Conservation (phyloP, 2,797 vertebrate genomes). For the Phalanger gymnotis region DNA sequence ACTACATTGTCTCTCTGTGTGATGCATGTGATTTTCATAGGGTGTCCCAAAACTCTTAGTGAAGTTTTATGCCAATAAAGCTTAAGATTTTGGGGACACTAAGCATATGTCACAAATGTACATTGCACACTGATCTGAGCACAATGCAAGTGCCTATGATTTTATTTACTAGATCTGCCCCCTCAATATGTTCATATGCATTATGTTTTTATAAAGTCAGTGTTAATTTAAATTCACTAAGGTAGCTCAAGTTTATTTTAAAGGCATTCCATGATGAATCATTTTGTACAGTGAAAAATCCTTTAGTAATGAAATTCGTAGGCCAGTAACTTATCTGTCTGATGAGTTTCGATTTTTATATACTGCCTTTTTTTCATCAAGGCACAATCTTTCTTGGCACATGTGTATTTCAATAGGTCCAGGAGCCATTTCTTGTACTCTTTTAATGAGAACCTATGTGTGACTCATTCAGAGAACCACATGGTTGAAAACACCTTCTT, state of each 20-base stretch:
- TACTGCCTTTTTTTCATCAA: background rate
- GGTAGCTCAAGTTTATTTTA: background rate
- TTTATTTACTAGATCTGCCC: background rate
- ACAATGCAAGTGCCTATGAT: background rate
- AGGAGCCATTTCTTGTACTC: background rate
- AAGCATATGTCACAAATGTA: background rate
- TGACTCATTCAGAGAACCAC: background rate
- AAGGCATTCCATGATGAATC: background rate
- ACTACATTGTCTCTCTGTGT: background rate
- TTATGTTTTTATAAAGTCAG: background rate
- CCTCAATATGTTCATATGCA: background rate
- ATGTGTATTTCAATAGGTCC: constrained; percentile 9
- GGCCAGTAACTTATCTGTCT: background rate
- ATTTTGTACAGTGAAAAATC: background rate
- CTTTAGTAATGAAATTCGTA: background rate
- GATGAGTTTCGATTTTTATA: background rate
- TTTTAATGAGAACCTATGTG: background rate
- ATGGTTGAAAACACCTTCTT: background rate
- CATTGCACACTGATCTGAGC: background rate
- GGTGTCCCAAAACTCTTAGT: background rate
- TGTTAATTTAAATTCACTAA: constrained; percentile 37
- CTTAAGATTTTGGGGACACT: background rate
- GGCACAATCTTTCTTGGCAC: background rate
- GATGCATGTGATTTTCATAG: background rate
- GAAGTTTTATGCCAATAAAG: background rate